These are phyloP conservation scores for Stomorhina lunata DNA, from an alignment of 2,888 invertebrate genomes.

Conservation along the genomic window DNA sequence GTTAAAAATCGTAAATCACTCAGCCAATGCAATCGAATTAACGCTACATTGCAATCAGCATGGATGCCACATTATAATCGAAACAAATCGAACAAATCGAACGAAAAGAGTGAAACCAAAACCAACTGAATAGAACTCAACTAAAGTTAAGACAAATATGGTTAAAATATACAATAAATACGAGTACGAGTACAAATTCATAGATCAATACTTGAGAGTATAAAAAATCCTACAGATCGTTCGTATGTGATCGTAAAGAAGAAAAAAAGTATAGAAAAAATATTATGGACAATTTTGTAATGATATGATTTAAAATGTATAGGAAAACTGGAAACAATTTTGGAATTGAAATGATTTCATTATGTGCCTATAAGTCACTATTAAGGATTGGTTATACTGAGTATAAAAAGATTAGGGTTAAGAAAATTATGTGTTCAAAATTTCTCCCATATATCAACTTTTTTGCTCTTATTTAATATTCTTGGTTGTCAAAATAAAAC, in stretches of 20 bases:
- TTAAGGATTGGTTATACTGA: neutral
- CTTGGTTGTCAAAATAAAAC: no score
- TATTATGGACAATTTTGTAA: constrained; percentile 62
- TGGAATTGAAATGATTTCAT: constrained; percentile 29
- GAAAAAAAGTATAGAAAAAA: neutral
- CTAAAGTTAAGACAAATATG: constrained; percentile 61
- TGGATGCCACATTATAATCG: constrained; percentile 60
- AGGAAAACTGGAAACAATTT: neutral
- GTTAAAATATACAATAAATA: constrained; percentile 54
- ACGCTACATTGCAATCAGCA: constrained; percentile 65
- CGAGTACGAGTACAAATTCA: constrained; percentile 28
- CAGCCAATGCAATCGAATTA: constrained; percentile 64
- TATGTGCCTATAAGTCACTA: constrained; percentile 31
- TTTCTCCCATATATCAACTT: no score
- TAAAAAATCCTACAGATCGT: neutral
- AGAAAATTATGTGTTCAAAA: no score
- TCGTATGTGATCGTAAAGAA: neutral
- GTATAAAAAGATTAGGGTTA: neutral
- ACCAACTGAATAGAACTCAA: neutral
- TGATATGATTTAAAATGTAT: constrained; percentile 43
- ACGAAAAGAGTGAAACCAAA: constrained; percentile 14
- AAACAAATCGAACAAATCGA: constrained; percentile 32
- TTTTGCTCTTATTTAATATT: no score
- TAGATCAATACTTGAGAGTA: neutral
- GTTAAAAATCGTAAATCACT: constrained; percentile 63